Base-by-base conservation (phyloP, 2,113 vertebrate genomes). In the Grammomys surdaster region DNA sequence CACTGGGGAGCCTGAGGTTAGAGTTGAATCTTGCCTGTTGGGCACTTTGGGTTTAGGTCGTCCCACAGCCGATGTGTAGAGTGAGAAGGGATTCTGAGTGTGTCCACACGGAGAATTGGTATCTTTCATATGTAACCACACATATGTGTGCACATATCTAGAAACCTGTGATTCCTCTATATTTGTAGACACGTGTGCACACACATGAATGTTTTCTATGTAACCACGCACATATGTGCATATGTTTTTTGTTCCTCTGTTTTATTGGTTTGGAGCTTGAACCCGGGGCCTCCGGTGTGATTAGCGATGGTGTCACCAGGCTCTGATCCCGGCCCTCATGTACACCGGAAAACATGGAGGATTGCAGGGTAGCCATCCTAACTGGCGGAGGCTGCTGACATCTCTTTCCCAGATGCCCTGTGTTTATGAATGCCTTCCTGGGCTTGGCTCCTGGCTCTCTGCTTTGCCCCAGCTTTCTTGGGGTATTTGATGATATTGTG, bases 21-120 rank as follows among this genome's bases (percentile, higher is more conserved):
- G 43, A 56, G 48, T 51, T 36, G n/a, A 65, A 63, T 43, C 58
- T 3, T 4, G 4, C 36, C 22, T 63, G 9, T 7, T 0, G 26
- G 33, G 28, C 26, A 31, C n/a, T 17, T 73, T 73, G n/a, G 26
- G 26, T 73, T 26, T 17, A 0, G 10, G 0, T 14, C 0, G 22
- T 13, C 13, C 40, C 16, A 40, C 3, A 33, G 33, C 28, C 84
- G 1, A 24, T 1, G 20, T 48, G 16, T 28, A 33, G 1, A 13
- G 8, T 69, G 43, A 46, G 48, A 43, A 31, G 17, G 10, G 70
- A 22, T 54, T 70, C 40, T 33, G 58, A 69, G 7, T 1, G 40
- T 43, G 36, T 28, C 19, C n/a, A 70, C 76, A 16, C 16, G 5
- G 5, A 4, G 36, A 31, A 43, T 22, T 40, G 28, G 16, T 20